Base-by-base conservation (phyloP, 2,888 invertebrate species). In the Osmoderma eremita region DNA sequence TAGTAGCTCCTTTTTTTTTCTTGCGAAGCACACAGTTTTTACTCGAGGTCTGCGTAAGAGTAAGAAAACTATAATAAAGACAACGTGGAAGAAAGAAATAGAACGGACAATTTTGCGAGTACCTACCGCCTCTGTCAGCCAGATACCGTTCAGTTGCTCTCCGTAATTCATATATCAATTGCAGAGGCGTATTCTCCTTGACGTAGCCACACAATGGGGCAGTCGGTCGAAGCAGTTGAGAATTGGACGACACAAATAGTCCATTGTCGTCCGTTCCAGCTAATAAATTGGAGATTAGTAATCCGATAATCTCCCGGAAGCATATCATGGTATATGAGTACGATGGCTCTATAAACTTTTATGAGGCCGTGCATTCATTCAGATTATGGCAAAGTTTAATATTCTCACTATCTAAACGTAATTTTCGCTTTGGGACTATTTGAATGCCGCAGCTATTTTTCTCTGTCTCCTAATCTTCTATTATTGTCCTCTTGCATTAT, bases 121-220 rank as follows among this genome's bases (percentile, higher is more conserved):
- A 30, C 39, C 18, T 1, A 12, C 18, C 18, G 10, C 17, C n/a
- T 17, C 36, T 51, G n/a, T n/a, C 41, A 20, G 56, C 41, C 17
- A 20, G 41, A 56, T 56, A 41, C 41, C 39, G 10, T 41, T 20
- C 20, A 8, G 56, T n/a, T 18, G 30, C 30, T 30, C 30, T 30
- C 3, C 15, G 13, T 39, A 41, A 56, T 41, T 56, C 56, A 56
- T 56, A 56, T 56, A 41, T 56, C 56, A 56, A 56, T 41, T 56
- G 20, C 56, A 41, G 56, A 36, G 48, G 30, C 2, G 30, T 3
- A 48, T 48, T 20, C 20, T 5, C 48, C 17, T 48, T 12, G 20
- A 48, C 17, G 48, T 48, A 17, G 18, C 48, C 20, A 20, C 20
- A 48, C 20, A 48, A 48, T 20, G 12, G 17, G 18, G 20, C n/a